These are phyloP conservation scores for Diplodus puntazzo DNA, from an alignment of 2,797 vertebrate species.

Conservation along the genomic window DNA sequence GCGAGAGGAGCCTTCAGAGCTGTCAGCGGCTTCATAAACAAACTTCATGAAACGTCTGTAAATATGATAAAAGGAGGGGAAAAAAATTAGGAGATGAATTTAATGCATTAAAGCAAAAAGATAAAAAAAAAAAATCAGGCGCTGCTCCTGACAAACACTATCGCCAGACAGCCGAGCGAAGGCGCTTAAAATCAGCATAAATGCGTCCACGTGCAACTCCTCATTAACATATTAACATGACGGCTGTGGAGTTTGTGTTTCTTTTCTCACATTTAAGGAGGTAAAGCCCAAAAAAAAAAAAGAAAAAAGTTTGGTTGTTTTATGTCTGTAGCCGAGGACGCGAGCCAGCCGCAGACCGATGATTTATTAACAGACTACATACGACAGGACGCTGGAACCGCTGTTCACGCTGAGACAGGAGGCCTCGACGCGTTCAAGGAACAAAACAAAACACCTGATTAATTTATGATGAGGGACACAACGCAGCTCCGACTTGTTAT, in stretches of 20 bases:
- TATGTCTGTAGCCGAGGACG: not conserved
- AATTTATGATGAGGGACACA: slow-evolving; percentile 34
- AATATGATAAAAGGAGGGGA: slow-evolving; percentile 23
- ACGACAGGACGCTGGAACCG: slow-evolving; percentile 17
- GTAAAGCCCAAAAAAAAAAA: slow-evolving; percentile 11
- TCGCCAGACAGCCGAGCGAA: slow-evolving; percentile 84
- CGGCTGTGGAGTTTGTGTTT: not conserved
- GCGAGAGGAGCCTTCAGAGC: slow-evolving; percentile 47
- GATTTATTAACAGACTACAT: slow-evolving; percentile 47
- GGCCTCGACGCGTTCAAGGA: slow-evolving; percentile 9
- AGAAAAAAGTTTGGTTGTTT: not conserved
- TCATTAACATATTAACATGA: slow-evolving; percentile 26
- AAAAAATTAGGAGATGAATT: slow-evolving; percentile 16
- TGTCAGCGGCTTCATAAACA: slow-evolving; percentile 56
- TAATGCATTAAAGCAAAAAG: slow-evolving; percentile 25
- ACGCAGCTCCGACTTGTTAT: not conserved
- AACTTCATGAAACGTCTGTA: slow-evolving; percentile 57
- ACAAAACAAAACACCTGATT: slow-evolving; percentile 34
- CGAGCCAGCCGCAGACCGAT: slow-evolving; percentile 5
- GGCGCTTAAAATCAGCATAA: slow-evolving; percentile 88
- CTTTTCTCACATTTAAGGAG: slow-evolving; percentile 12
- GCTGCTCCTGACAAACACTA: slow-evolving; percentile 84
- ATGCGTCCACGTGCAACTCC: slow-evolving; percentile 44
- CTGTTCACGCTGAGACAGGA: slow-evolving; percentile 35
- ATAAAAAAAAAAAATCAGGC: slow-evolving; percentile 5